Evolutionary conservation across 2,797 vertebrate species (phyloP).

Genomic region (Poecilia velifera): DNA sequence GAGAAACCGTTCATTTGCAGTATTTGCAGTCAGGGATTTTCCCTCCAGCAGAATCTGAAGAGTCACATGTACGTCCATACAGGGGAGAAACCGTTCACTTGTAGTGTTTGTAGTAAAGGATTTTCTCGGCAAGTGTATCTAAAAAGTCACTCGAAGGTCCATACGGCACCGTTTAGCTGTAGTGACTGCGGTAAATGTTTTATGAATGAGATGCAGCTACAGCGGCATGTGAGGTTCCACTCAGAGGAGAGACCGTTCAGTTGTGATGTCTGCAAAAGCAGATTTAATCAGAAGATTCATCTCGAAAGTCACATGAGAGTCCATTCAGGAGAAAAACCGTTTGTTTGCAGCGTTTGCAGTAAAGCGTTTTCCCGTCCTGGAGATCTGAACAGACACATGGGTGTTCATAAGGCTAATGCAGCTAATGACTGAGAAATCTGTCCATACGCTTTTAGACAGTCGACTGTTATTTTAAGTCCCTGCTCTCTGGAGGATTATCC

Average conservation of each 20-base stretch:
- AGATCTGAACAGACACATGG: conserved; percentile 10
- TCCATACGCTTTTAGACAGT: not conserved
- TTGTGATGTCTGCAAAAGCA: conserved; percentile 2
- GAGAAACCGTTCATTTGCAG: conserved; percentile 7
- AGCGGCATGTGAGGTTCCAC: not conserved
- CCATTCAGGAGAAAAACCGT: not conserved
- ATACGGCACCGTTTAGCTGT: conserved; percentile 2
- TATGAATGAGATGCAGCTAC: not conserved
- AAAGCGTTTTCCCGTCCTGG: not conserved
- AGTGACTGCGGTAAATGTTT: not conserved
- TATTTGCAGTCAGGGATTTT: conserved; percentile 6
- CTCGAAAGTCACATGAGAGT: conserved; percentile 7
- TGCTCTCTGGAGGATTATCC: not conserved
- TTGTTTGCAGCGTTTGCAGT: not conserved
- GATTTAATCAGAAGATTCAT: conserved; percentile 9
- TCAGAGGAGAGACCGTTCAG: conserved; percentile 7
- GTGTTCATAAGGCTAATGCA: not conserved
- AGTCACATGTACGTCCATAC: conserved; percentile 9
- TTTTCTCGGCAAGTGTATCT: conserved; percentile 5
- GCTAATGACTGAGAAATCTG: not conserved
- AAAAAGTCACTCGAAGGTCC: conserved; percentile 3
- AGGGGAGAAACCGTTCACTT: conserved; percentile 4
- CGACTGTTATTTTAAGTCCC: not conserved
- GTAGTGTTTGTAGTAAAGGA: conserved; percentile 2
- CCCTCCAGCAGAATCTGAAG: conserved; percentile 1